Base-by-base conservation (phyloP, 1,140 invertebrate species). In the Triops longicaudatus region DNA sequence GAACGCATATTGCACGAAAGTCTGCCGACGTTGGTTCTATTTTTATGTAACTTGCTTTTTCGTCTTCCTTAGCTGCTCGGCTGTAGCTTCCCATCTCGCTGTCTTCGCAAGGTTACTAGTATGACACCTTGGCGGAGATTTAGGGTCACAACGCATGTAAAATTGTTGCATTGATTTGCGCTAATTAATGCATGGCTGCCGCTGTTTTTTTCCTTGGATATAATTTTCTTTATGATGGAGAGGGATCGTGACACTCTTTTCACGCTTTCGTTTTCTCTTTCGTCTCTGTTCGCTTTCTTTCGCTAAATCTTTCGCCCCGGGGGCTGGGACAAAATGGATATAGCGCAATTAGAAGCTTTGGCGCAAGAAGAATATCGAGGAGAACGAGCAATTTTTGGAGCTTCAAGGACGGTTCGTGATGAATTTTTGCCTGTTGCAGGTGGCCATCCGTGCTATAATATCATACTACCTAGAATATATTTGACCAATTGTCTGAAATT, bases 331-430 rank as follows among this genome's bases (percentile, higher is more conserved):
- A 37, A 2, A 22, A 63, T 63, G 50, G 50, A 63, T 17, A 71
- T 73, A 79, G 77, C 75, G n/a, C 37, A 73, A 26, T 43, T 77
- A 73, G 78, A 76, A 71, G 76, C 78, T 72, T 74, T 77, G 27
- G 63, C 79, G 27, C 78, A 63, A 43, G 78, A 79, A 44, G 78
- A 79, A 63, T 79, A 79, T 73, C 76, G 72, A 17, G 76, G 78
- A 44, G 78, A 79, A 74, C 44, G 76, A 43, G 27, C 76, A 11
- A 41, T 78, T 76, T 76, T 74, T 31, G 43, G 31, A 37, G 31
- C 72, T 37, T 74, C 44, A 22, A 41, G 50, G 14, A n/a, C 27
- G 22, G n/a, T 37, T 37, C 73, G 74, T n/a, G 78, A 75, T 72
- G 73, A 78, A 41, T 72, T 72, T 44, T 73, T 77, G n/a, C 63